Evolutionary conservation across 2,888 invertebrate genomes (phyloP), one percentile per base, ranked within the genome.

Genomic region (Trissoscelio sp.): DNA sequence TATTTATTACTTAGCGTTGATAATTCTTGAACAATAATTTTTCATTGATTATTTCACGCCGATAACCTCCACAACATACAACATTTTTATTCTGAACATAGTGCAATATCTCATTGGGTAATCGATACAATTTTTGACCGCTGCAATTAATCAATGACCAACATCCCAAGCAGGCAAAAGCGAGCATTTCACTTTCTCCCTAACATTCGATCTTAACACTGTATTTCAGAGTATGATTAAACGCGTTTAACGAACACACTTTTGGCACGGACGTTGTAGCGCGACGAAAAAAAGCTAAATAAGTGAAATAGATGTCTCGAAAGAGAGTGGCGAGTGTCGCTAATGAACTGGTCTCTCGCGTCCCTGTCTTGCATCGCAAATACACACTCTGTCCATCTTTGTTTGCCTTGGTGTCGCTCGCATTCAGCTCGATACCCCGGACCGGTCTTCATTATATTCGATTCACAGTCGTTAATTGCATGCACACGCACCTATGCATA

Each of bases 341-440:
- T 90, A 91, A 90, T 90, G 90, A 91, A 91, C 90, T 90, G 89
- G 90, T 90, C 88, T 88, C 86, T 86, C 83, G 83, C 85, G 83
- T 89, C 88, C 87, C 86, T 85, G 78, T 75, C 83, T 62, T 77
- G 67, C 67, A 11, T 62, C 46, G 53, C 12, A 9, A 7, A 6
- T 9, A 4, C 20, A 24, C 37, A 7, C 67, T 44, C 51, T 44
- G 37, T 42, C 64, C 39, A 31, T 60, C 83, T 82, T 58, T 66
- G 60, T 77, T 77, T 37, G 57, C 72, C 74, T 31, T 74, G 74
- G 82, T 81, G 83, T 77, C 72, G 64, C 82, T 70, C 60, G 81
- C 70, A 72, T 83, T 81, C 83, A 79, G 73, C 69, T 81, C 64
- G 85, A 75, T 86, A 83, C 83, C 81, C 84, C 81, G 87, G 87